These are phyloP conservation scores for Erebia aethiops DNA, from an alignment of 2,888 invertebrate genomes.

Conservation along the genomic window DNA sequence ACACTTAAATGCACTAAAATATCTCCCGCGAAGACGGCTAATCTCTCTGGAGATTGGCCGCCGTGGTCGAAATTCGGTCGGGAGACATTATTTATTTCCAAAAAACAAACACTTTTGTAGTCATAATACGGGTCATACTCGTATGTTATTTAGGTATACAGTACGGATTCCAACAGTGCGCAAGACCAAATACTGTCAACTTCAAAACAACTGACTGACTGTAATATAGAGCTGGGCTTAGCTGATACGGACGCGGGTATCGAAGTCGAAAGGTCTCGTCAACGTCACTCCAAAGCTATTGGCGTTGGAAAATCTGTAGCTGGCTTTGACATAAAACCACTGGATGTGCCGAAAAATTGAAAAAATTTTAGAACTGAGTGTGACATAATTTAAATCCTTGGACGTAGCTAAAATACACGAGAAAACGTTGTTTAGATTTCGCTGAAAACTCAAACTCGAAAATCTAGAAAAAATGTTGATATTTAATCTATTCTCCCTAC, in stretches of 20 bases:
- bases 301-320: slow-evolving; percentile 14
- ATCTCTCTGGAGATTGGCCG: too few relatives aligned
- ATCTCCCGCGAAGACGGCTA: too few relatives aligned
- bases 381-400: not conserved
- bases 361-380: not conserved
- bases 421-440: not conserved
- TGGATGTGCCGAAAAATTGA: not conserved
- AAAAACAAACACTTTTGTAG: too few relatives aligned
- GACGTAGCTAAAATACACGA: not conserved
- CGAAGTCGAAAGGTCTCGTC: slow-evolving; percentile 52
- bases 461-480: not conserved
- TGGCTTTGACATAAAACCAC: not conserved
- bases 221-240: not conserved
- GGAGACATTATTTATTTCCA: too few relatives aligned
- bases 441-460: not conserved
- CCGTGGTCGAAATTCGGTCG: too few relatives aligned
- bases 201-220: too few relatives aligned
- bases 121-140: too few relatives aligned
- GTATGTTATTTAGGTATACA: too few relatives aligned
- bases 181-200: too few relatives aligned
- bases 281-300: slow-evolving; percentile 63
- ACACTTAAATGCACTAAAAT: too few relatives aligned
- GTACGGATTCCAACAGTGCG: too few relatives aligned
- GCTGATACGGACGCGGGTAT: slow-evolving; percentile 7
- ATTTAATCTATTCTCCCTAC: not conserved